Base-by-base conservation (phyloP, 2,888 invertebrate species). In the Autographa gamma region DNA sequence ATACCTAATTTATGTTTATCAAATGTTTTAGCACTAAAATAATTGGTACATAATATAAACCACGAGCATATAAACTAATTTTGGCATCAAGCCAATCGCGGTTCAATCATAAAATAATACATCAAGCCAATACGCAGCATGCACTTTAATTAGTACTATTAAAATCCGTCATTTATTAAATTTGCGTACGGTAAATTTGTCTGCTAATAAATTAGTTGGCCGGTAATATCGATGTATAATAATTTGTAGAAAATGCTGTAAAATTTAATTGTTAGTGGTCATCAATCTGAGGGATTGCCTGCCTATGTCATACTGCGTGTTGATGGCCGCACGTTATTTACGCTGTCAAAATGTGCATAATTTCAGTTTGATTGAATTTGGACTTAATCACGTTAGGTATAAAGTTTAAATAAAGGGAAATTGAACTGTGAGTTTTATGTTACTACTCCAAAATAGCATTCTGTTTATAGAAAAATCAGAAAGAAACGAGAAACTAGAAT, bases 101-200 rank as follows among this genome's bases (percentile, higher is more conserved):
- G 65, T 31, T 54, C 73, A 80, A 56, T 78, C 73, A 63, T 34
- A 70, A 71, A 68, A 63, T 79, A 71, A 77, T 76, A 63, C 60
- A 76, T 67, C 38, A 72, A 13, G 9, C 41, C 19, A 5, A 13
- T 2, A 63, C 52, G 5, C 52, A 14, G 16, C 58, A 31, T 16
- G 18, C 6, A 34, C 56, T 64, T 64, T 67, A 76, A 76, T 76
- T 56, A 60, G 41, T 64, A 32, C 38, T 69, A 76, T 69, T 76
- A 64, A 59, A 75, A 56, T 56, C 58, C 54, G 60, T n/a, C 63
- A 68, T 71, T 65, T 52, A 68, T 68, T 71, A 56, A 71, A 75
- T 68, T 59, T 65, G 19, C 19, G 25, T 9, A 48, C 11, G 18
- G 18, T n/a, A 41, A 66, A 70, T 70, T 62, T 76, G 18, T 54